These are phyloP conservation scores for Oscheius sp. DNA, from an alignment of 2,888 invertebrate species.

Conservation along the genomic window DNA sequence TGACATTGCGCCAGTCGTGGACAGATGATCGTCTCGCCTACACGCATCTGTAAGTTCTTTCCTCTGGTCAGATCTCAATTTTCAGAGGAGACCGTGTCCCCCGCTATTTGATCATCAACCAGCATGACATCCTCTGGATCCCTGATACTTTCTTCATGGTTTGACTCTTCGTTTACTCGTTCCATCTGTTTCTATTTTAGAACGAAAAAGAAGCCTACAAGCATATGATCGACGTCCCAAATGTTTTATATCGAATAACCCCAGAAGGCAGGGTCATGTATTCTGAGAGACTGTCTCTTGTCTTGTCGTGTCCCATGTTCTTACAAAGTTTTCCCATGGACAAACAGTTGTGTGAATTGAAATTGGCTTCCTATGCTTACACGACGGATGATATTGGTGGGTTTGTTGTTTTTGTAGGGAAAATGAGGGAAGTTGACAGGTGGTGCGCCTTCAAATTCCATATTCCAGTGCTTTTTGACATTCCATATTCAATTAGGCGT, in stretches of 20 bases:
- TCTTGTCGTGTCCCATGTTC: conserved; percentile 30
- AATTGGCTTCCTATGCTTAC: conserved; percentile 29
- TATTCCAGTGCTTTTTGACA: neutral
- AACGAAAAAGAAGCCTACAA: conserved; percentile 33
- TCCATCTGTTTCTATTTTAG: conserved; percentile 14
- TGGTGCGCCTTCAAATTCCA: too few species aligned
- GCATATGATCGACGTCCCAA: conserved; percentile 29
- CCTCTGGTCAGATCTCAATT: neutral
- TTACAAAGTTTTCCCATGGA: conserved; percentile 33
- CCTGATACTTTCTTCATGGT: conserved; percentile 35
- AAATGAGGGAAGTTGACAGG: neutral
- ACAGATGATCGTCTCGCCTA: conserved; percentile 21
- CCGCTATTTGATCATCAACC: conserved; percentile 15
- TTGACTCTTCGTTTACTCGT: neutral
- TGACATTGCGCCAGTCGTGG: conserved; percentile 36
- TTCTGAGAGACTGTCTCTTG: conserved; percentile 29
- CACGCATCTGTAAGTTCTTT: neutral
- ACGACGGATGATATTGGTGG: conserved; percentile 30
- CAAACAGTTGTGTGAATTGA: conserved; percentile 17
- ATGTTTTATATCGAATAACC: conserved; percentile 26
- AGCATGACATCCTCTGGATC: conserved; percentile 18
- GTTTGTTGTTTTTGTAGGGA: neutral
- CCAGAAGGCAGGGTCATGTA: conserved; percentile 30
- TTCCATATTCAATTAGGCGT: neutral
- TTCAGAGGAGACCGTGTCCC: conserved; percentile 13